Conservation (phyloP, 2,888 invertebrate genomes). For the Sinohyriopsis cumingii region DNA sequence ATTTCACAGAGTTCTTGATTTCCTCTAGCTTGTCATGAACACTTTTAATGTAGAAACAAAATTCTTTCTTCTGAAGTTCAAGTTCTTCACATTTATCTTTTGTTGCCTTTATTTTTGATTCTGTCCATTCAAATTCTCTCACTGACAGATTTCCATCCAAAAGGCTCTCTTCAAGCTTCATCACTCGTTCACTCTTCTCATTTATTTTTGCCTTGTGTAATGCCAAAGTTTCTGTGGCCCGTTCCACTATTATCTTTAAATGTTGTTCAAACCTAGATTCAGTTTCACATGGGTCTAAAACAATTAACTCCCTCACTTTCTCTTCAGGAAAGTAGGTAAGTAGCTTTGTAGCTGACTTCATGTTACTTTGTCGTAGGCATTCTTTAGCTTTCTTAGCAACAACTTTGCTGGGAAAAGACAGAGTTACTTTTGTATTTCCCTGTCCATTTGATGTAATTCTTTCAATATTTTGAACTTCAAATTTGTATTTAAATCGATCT, state of each 20-base stretch:
- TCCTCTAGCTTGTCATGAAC: slow-evolving; percentile 11
- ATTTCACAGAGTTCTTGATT: slow-evolving; percentile 5
- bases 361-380: slow-evolving; percentile 24
- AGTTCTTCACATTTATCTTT: slow-evolving; percentile 41
- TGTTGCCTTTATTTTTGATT: slow-evolving; percentile 16
- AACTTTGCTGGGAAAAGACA: slow-evolving; percentile 10
- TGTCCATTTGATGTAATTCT: no score
- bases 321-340: slow-evolving; percentile 13
- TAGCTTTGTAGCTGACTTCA: slow-evolving; percentile 12
- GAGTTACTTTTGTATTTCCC: no score
- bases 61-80: slow-evolving; percentile 36
- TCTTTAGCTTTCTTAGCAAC: slow-evolving; percentile 10
- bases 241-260: slow-evolving; percentile 10
- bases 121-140: neutral
- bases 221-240: slow-evolving; percentile 7
- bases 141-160: neutral
- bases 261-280: slow-evolving; percentile 3
- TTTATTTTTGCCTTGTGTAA: slow-evolving; percentile 22
- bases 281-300: neutral
- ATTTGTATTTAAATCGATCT: no score
- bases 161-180: neutral
- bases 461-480: no score
- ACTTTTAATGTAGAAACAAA: slow-evolving; percentile 10
- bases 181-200: neutral
- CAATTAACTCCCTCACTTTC: slow-evolving; percentile 9